Base-by-base conservation (phyloP, 2,888 invertebrate species). In the Dinocampus coccinellae region DNA sequence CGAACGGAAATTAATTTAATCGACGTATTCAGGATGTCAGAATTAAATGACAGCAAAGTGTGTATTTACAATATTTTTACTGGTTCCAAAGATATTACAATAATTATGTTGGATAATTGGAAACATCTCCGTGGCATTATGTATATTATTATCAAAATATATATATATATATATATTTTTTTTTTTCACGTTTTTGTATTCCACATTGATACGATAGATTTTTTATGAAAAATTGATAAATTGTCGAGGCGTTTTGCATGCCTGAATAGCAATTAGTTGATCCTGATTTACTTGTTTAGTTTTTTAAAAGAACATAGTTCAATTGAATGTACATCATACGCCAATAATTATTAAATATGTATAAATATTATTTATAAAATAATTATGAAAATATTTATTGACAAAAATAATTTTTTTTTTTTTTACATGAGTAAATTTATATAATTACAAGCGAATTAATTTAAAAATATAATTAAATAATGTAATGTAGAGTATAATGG, bases 1-100 rank as follows among this genome's bases (percentile, higher is more conserved):
- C 16, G 16, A 47, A n/a, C 47, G 7, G 3, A 34, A 22, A 55
- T 29, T 69, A 39, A 62, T 55, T 62, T 39, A 55, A 69, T 69
- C 34, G 55, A 69, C 53, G 53, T 62, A n/a, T 24, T 13, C 20
- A 26, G 39, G 39, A 39, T 42, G 36, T 16, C 61, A 61, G 39
- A n/a, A n/a, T 22, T 11, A 3, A 22, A 42, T 39, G 62, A 39
- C 13, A 9, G 13, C 24, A 36, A 39, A 61, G 3, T n/a, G n/a
- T 39, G 39, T 58, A 6, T 22, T 39, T 39, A 3, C 16, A 47
- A 6, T 22, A 39, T 62, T 10, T 39, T 62, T n/a, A 22, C 39
- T 62, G n/a, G 62, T 9, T 29, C 16, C 11, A 29, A 58, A 29
- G 33, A 58, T 58, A 29, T 42, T 24, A 24, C 24, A 63, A 26